Percentiles rank a stretch among this genome's conserved stretches.
Evolutionary conservation across 2,113 vertebrate species (phyloP).

Genomic region (Rhinopomastus cyanomelas): DNA sequence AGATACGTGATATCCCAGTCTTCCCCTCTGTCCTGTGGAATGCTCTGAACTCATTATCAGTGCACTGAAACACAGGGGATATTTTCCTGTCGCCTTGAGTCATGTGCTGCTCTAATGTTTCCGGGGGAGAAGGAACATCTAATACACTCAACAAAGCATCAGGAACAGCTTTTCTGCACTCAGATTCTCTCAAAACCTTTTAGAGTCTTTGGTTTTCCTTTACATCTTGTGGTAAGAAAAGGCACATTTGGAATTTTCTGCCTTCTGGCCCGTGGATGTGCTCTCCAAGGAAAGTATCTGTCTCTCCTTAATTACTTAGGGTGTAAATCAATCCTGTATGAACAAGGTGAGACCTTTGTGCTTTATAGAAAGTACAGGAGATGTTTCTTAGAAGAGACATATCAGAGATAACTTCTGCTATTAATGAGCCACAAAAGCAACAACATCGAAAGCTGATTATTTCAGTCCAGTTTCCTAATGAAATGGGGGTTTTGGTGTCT

Average conservation of each 20-base stretch:
- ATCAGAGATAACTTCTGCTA: not conserved
- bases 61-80: not conserved
- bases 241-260: not conserved
- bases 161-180: not conserved
- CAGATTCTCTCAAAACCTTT: not conserved
- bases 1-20: not conserved
- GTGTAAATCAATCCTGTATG: not conserved
- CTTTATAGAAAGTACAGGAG: not conserved
- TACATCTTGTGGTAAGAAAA: not conserved
- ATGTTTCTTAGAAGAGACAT: not conserved
- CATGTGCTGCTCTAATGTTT: not conserved
- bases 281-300: not conserved
- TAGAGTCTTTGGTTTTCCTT: not conserved
- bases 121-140: not conserved
- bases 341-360: not conserved
- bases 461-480: not conserved
- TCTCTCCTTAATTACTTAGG: not conserved
- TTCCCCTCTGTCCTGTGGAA: not conserved
- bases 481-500: not conserved
- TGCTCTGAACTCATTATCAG: not conserved
- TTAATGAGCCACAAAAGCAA: not conserved
- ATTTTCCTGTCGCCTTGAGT: not conserved
- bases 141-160: not conserved
- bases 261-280: not conserved
- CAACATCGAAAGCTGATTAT: not conserved